Evolutionary conservation across 2,888 invertebrate species (phyloP).

Genomic region (Euclidia mi): DNA sequence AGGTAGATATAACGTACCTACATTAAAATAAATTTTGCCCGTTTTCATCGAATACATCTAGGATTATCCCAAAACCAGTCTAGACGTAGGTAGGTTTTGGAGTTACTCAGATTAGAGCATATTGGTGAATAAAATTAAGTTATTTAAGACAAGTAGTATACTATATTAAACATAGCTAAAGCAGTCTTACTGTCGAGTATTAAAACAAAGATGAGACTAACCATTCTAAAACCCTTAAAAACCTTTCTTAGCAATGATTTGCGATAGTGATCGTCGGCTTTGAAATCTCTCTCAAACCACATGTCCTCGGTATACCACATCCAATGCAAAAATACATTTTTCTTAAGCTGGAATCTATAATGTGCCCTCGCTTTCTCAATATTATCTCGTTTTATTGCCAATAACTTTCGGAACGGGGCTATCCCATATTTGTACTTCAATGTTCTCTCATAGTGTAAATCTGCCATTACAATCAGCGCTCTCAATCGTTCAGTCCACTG

Average conservation of each 20-base stretch:
- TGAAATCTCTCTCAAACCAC: slow-evolving; percentile 86
- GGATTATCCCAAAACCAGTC: too few relatives aligned
- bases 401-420: slow-evolving; percentile 70
- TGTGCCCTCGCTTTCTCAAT: slow-evolving; percentile 84
- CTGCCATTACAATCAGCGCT: slow-evolving; percentile 86
- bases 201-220: slow-evolving; percentile 54
- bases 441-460: slow-evolving; percentile 84
- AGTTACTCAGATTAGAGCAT: too few relatives aligned
- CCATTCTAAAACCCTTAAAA: slow-evolving; percentile 86
- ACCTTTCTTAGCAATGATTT: slow-evolving; percentile 82
- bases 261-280: slow-evolving; percentile 89
- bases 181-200: too few relatives aligned
- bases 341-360: slow-evolving; percentile 81
- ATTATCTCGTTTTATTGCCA: slow-evolving; percentile 77
- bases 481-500: slow-evolving; percentile 84
- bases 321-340: slow-evolving; percentile 87
- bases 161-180: too few relatives aligned
- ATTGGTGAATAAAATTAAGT: too few relatives aligned
- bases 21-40: too few relatives aligned
- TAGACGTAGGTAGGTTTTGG: too few relatives aligned
- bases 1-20: too few relatives aligned
- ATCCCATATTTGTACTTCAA: slow-evolving; percentile 80
- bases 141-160: too few relatives aligned
- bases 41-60: too few relatives aligned
- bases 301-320: slow-evolving; percentile 86